Evolutionary conservation across 2,888 invertebrate species (phyloP).

Genomic region (Melieria omissa): DNA sequence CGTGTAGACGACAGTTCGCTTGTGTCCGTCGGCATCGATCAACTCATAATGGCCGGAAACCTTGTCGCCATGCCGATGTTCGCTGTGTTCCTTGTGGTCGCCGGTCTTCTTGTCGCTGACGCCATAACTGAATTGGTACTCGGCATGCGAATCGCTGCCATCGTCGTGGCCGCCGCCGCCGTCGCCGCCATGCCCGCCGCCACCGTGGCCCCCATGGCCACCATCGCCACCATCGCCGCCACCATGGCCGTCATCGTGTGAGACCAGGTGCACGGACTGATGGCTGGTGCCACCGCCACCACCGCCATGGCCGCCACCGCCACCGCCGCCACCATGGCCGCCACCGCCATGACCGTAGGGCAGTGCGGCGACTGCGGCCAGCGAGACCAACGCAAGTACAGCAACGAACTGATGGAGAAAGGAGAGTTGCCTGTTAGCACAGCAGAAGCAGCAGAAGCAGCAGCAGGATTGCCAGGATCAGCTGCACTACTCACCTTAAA

Average conservation of each 20-base stretch:
- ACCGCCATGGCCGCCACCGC: conserved; percentile 35
- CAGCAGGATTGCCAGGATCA: background rate
- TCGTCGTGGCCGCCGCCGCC: conserved; percentile 11
- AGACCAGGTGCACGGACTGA: conserved; percentile 54
- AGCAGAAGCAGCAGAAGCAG: too few relatives aligned
- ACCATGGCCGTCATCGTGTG: conserved; percentile 47
- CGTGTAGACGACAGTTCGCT: conserved; percentile 56
- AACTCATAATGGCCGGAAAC: conserved; percentile 59
- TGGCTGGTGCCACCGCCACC: conserved; percentile 52
- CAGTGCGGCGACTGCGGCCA: conserved; percentile 36
- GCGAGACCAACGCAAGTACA: background rate
- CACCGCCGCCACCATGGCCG: conserved; percentile 8
- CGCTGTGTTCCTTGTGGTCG: conserved; percentile 53
- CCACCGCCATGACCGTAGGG: conserved; percentile 11
- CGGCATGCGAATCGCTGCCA: conserved; percentile 48
- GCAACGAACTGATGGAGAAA: background rate
- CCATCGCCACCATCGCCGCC: conserved; percentile 42
- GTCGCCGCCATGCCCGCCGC: conserved; percentile 47
- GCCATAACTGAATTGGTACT: conserved; percentile 56
- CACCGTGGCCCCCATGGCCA: conserved; percentile 41
- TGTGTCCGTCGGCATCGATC: conserved; percentile 59
- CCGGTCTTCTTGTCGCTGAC: conserved; percentile 57
- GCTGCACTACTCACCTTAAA: conserved; percentile 22
- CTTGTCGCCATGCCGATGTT: conserved; percentile 55
- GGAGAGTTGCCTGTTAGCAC: background rate